phyloP scores from a whole-genome alignment of 1,140 invertebrate species.

The Pseudomyrmex sp. region DNA sequence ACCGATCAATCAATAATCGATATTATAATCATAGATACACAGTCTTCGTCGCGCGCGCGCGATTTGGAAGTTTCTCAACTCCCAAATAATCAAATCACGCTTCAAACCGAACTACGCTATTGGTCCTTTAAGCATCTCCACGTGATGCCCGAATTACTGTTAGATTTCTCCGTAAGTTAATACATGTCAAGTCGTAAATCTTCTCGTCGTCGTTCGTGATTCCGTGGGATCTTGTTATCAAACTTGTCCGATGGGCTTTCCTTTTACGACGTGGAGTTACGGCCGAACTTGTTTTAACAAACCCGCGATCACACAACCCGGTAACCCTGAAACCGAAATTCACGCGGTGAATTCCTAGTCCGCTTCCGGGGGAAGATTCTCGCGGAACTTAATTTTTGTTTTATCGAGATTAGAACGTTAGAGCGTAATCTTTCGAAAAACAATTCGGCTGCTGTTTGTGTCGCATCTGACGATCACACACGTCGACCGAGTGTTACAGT shows the following conservation, averaged over 20 bases:
- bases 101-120: conserved; percentile 3
- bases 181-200: conserved; percentile 41
- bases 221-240: conserved; percentile 51
- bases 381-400: not conserved
- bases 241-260: conserved; percentile 43
- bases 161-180: conserved; percentile 14
- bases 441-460: not conserved
- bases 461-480: conserved; percentile 1
- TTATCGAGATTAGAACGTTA: not conserved
- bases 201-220: conserved; percentile 47
- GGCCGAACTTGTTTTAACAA: conserved; percentile 47
- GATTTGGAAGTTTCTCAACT: conserved; percentile 10
- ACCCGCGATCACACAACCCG: conserved; percentile 1
- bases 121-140: conserved; percentile 39
- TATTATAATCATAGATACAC: conserved; percentile 10
- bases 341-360: not conserved
- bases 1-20: not conserved
- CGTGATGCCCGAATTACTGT: conserved; percentile 26
- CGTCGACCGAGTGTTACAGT: not conserved
- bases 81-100: conserved; percentile 39
- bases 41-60: not conserved
- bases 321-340: conserved; percentile 41
- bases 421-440: not conserved
- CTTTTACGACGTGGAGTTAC: conserved; percentile 50
- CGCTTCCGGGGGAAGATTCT: not conserved